phyloP scores from a whole-genome alignment of 2,113 vertebrate species.

The Rissa tridactyla region DNA sequence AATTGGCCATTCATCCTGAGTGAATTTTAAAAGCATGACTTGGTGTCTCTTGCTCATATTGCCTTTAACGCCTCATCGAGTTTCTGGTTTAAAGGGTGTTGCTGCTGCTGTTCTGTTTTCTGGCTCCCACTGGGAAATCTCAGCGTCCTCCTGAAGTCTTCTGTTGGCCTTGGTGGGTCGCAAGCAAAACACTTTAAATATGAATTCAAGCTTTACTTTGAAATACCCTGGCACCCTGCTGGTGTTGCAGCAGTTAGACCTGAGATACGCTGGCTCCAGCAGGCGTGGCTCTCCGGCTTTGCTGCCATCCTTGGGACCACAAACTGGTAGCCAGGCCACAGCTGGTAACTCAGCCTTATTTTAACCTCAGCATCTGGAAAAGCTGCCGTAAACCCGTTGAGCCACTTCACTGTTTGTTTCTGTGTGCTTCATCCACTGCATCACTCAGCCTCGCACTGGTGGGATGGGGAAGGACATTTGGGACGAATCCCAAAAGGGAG shows the following conservation, averaged over 20 bases:
- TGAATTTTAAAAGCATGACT: background rate
- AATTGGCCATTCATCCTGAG: background rate
- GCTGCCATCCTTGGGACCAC: background rate
- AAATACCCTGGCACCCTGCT: background rate
- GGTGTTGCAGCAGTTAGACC: background rate
- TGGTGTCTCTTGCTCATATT: rapidly evolving
- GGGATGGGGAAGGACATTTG: background rate
- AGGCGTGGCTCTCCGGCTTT: background rate
- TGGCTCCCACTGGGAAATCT: background rate
- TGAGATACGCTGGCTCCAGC: background rate
- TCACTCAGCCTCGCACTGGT: background rate
- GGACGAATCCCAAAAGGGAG: background rate
- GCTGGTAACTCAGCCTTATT: background rate
- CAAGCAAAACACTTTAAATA: background rate
- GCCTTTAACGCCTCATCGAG: background rate
- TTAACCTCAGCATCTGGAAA: background rate
- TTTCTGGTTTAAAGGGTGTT: background rate
- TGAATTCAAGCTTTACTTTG: background rate
- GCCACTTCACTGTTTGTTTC: background rate
- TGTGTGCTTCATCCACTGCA: background rate
- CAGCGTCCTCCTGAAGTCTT: background rate
- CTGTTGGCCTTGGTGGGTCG: background rate
- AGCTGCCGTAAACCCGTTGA: background rate
- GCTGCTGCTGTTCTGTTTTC: background rate
- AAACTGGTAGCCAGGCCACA: background rate